A percentile compares a stretch with the other conserved stretches of the same genome.
phyloP scores from a whole-genome alignment of 2,888 invertebrate species.

The Tiliacea aurago region DNA sequence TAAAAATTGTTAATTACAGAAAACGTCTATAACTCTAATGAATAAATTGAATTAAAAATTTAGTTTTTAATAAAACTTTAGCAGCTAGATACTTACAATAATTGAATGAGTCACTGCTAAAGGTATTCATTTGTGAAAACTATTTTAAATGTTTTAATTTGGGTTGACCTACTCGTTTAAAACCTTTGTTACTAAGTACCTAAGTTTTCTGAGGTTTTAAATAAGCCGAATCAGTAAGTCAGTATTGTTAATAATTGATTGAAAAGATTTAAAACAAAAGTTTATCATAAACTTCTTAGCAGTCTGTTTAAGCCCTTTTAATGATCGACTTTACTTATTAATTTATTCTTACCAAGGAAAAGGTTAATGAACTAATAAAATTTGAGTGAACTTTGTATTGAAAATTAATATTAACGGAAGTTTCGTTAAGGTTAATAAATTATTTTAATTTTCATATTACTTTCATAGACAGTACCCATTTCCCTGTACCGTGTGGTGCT shows the following conservation, averaged over 20 bases:
- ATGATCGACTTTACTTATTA: conserved; percentile 25
- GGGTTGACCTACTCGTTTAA: neutral
- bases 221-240: conserved; percentile 12
- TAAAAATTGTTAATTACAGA: neutral
- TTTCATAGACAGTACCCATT: neutral
- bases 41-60: neutral
- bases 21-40: neutral
- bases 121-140: neutral
- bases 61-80: neutral
- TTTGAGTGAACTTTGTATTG: conserved; percentile 9
- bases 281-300: conserved; percentile 1
- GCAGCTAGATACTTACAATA: neutral
- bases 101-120: neutral
- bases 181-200: neutral
- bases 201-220: neutral
- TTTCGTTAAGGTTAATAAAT: neutral
- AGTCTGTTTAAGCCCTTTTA: conserved; percentile 15
- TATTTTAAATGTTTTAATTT: conserved; percentile 2
- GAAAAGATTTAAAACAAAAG: conserved; percentile 10
- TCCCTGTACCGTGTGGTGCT: no score
- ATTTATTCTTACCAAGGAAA: neutral
- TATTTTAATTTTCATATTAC: neutral
- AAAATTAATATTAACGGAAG: neutral
- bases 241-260: conserved; percentile 13
- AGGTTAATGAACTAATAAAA: conserved; percentile 2